Conservation (phyloP, 2,888 invertebrate species). For the Eristalis pertinax region DNA sequence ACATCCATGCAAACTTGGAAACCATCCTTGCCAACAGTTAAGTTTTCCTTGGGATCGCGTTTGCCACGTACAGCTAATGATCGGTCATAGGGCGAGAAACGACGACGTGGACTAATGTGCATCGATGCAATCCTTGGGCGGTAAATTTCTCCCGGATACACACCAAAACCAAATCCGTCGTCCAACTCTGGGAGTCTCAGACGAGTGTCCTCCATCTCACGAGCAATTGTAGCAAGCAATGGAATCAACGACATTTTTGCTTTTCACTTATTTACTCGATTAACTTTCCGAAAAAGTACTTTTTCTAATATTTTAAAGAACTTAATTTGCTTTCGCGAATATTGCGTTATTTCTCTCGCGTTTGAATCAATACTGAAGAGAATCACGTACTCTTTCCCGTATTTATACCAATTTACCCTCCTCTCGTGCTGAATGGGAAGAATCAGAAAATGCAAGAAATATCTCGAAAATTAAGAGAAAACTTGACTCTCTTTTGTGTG, state of each 20-base stretch:
- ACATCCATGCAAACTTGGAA: constrained; percentile 89
- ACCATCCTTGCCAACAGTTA: constrained; percentile 84
- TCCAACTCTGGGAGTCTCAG: constrained; percentile 73
- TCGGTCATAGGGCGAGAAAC: constrained; percentile 86
- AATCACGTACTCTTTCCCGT: neutral
- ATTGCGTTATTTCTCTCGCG: neutral
- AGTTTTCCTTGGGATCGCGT: constrained; percentile 83
- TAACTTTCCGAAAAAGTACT: neutral
- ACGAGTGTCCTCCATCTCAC: constrained; percentile 75
- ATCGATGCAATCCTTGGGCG: constrained; percentile 75
- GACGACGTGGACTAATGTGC: constrained; percentile 83
- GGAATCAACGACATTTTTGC: constrained; percentile 77
- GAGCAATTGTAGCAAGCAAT: constrained; percentile 77
- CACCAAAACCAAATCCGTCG: constrained; percentile 77
- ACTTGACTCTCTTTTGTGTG: neutral
- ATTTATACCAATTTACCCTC: constrained; percentile 32
- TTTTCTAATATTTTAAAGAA: neutral
- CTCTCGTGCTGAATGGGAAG: neutral
- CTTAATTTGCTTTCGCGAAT: neutral
- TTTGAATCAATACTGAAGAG: constrained; percentile 43
- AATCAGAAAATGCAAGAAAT: constrained; percentile 3
- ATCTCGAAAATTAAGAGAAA: constrained; percentile 9
- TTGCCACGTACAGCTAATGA: constrained; percentile 84
- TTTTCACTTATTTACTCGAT: neutral
- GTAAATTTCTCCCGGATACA: constrained; percentile 78